Percentiles rank a stretch among this genome's conserved stretches.
Conservation (phyloP, 2,113 vertebrate species). For the Brachypteracias leptosomus region DNA sequence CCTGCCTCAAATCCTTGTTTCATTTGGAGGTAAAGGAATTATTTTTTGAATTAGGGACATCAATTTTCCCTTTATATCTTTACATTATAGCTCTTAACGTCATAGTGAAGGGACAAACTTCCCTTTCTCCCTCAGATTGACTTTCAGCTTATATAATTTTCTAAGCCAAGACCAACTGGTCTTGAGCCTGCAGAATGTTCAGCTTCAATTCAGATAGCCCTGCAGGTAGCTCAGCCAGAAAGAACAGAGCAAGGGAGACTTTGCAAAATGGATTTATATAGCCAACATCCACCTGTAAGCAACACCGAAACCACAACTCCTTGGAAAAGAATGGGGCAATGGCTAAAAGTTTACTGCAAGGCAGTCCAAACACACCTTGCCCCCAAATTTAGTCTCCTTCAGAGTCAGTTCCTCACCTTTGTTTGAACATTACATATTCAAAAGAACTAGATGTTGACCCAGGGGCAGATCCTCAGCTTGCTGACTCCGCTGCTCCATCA, state of each 20-base stretch:
- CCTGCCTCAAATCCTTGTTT: not conserved
- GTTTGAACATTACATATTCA: not conserved
- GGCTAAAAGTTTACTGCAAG: not conserved
- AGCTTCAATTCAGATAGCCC: not conserved
- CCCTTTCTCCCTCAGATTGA: not conserved
- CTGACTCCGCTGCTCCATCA: not conserved
- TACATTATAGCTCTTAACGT: not conserved
- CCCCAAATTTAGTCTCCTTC: not conserved
- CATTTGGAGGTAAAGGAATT: not conserved
- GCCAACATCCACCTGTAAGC: not conserved
- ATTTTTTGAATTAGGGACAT: not conserved
- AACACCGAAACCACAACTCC: not conserved
- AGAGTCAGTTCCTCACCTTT: not conserved
- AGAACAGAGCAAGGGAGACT: not conserved
- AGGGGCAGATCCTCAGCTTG: not conserved
- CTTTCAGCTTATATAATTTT: not conserved
- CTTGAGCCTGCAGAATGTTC: not conserved
- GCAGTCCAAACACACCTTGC: not conserved
- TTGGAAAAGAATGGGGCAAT: not conserved
- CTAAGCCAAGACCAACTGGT: not conserved
- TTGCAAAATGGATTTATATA: not conserved
- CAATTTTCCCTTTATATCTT: not conserved
- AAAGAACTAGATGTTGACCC: accelerated
- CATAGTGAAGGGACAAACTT: not conserved
- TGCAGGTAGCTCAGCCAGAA: not conserved